phyloP scores from a whole-genome alignment of 2,113 vertebrate genomes.

The Monarcha castaneiventris region DNA sequence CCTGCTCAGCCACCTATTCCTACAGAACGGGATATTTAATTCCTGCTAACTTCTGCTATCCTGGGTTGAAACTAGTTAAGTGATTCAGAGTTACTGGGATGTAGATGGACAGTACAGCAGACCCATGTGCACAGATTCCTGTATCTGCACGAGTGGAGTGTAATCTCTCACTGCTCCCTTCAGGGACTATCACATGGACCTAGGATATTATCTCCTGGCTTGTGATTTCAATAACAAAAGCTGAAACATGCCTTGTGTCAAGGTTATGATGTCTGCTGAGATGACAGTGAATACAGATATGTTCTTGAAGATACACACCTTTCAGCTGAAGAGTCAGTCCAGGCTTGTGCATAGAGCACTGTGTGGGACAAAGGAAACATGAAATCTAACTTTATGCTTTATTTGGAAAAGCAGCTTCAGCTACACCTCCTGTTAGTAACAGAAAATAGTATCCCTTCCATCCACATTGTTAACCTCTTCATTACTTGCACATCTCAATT shows the following conservation, averaged over 20 bases:
- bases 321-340: neutral
- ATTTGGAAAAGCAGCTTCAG: neutral
- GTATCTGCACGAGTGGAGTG: neutral
- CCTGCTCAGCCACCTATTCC: neutral
- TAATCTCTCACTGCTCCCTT: neutral
- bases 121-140: neutral
- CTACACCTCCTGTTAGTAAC: neutral
- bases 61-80: neutral
- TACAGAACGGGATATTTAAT: neutral
- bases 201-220: neutral
- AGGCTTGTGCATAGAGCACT: neutral
- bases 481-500: neutral
- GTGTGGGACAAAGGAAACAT: neutral
- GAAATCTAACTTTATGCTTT: neutral
- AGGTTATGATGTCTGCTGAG: neutral
- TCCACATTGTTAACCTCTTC: neutral
- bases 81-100: neutral
- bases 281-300: neutral
- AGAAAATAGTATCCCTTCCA: neutral
- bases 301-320: neutral
- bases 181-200: neutral
- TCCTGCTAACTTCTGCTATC: neutral
- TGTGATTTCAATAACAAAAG: neutral
- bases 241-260: neutral
- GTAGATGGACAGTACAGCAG: neutral